phyloP scores from a whole-genome alignment of 1,140 invertebrate species.

The Plectrocnemia conspersa region DNA sequence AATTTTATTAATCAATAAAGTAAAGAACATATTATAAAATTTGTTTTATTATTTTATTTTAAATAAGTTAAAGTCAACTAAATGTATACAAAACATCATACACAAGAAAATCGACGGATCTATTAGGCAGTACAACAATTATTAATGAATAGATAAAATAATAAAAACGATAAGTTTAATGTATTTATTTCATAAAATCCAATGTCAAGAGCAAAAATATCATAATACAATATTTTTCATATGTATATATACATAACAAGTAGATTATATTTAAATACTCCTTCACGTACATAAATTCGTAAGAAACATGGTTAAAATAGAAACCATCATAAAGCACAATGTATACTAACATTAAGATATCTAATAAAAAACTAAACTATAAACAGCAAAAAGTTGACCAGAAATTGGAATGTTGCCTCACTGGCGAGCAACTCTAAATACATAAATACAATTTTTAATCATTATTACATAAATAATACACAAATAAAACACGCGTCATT shows the following conservation, averaged over 20 bases:
- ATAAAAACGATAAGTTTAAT: constrained; percentile 20
- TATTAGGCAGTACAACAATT: too few relatives aligned
- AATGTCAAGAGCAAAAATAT: constrained; percentile 30
- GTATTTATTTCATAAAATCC: constrained; percentile 29
- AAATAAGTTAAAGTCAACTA: too few relatives aligned
- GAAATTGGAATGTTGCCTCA: constrained; percentile 34
- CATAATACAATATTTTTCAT: constrained; percentile 29
- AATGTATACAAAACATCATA: too few relatives aligned
- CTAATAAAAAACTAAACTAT: constrained; percentile 31
- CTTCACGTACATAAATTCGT: constrained; percentile 25
- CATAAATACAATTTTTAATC: constrained; percentile 21
- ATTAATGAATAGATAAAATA: not conserved
- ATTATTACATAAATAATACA: too few relatives aligned
- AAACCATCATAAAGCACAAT: constrained; percentile 32
- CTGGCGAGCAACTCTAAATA: constrained; percentile 27
- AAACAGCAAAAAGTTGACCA: constrained; percentile 31
- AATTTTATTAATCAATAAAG: too few relatives aligned
- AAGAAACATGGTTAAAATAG: constrained; percentile 27
- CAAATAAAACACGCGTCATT: constrained; percentile 16
- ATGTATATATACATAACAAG: constrained; percentile 31
- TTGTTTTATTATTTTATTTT: too few relatives aligned
- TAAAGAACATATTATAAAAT: too few relatives aligned
- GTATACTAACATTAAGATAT: constrained; percentile 32
- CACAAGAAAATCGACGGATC: too few relatives aligned
- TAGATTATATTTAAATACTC: constrained; percentile 19